phyloP scores from a whole-genome alignment of 2,888 invertebrate genomes.

The Chydorus sphaericus region DNA sequence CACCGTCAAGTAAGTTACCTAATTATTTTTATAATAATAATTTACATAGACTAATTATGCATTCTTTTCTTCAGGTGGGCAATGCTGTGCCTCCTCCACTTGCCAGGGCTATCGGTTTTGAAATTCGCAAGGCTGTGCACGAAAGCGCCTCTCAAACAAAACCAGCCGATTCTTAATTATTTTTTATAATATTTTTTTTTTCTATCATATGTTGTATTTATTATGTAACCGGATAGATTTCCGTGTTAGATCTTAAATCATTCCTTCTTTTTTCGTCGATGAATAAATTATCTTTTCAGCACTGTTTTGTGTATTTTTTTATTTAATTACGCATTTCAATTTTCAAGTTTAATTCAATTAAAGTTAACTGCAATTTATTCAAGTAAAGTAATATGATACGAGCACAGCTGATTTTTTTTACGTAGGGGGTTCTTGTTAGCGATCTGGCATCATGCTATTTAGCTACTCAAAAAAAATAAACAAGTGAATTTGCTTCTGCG shows the following conservation, averaged over 20 bases:
- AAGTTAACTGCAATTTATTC: too few relatives aligned
- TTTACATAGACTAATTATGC: background rate
- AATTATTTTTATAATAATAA: background rate
- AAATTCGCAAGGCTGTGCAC: conserved; percentile 40
- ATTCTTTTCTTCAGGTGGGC: conserved; percentile 39
- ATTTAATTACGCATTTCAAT: background rate
- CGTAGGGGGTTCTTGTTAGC: too few relatives aligned
- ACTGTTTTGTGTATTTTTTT: background rate
- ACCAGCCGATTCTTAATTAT: background rate
- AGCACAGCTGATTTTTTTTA: too few relatives aligned
- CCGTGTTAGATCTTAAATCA: background rate
- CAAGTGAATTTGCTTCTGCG: too few relatives aligned
- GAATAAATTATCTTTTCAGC: background rate
- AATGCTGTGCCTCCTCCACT: conserved; percentile 79
- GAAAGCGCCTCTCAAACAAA: background rate
- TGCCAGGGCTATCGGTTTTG: conserved; percentile 56
- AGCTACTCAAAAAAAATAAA: too few relatives aligned
- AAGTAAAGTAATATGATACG: too few relatives aligned
- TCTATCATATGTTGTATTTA: background rate
- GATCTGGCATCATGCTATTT: too few relatives aligned
- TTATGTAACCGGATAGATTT: background rate
- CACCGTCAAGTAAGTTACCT: conserved; percentile 47
- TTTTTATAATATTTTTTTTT: background rate
- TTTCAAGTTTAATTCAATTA: too few relatives aligned
- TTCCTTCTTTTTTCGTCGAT: background rate